A percentile compares a stretch with the other conserved stretches of the same genome.
Evolutionary conservation across 1,140 invertebrate genomes (phyloP).

Genomic region (Ooceraea biroi): DNA sequence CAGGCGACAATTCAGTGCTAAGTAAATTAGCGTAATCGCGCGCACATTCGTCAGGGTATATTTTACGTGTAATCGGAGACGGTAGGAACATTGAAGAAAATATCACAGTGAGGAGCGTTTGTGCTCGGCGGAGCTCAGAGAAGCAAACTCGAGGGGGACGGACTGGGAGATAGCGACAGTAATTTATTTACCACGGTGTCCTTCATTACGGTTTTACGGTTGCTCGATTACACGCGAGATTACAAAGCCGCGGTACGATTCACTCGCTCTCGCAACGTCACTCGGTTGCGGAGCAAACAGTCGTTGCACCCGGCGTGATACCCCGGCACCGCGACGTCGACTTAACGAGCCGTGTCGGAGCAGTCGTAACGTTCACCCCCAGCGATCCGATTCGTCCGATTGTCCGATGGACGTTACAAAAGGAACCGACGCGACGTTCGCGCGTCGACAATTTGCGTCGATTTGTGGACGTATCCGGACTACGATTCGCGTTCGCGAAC

Average conservation of each 20-base stretch:
- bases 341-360: slow-evolving; percentile 31
- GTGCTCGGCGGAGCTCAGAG: not conserved
- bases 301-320: not conserved
- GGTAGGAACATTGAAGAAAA: not conserved
- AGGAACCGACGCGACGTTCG: not conserved
- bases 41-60: not conserved
- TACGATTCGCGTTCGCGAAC: no score
- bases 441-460: not conserved
- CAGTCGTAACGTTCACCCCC: not conserved
- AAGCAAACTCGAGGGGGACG: not conserved
- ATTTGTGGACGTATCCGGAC: no score
- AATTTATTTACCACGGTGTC: slow-evolving; percentile 10
- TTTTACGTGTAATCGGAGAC: not conserved
- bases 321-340: not conserved
- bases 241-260: not conserved
- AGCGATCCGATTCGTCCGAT: not conserved
- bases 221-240: not conserved
- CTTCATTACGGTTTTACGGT: slow-evolving; percentile 12
- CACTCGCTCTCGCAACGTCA: not conserved
- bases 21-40: slow-evolving; percentile 3
- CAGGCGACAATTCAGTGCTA: not conserved
- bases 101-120: not conserved
- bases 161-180: not conserved
- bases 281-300: slow-evolving; percentile 1
- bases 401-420: slow-evolving; percentile 2